phyloP scores from a whole-genome alignment of 2,888 invertebrate genomes.

The Tipula vernalis region DNA sequence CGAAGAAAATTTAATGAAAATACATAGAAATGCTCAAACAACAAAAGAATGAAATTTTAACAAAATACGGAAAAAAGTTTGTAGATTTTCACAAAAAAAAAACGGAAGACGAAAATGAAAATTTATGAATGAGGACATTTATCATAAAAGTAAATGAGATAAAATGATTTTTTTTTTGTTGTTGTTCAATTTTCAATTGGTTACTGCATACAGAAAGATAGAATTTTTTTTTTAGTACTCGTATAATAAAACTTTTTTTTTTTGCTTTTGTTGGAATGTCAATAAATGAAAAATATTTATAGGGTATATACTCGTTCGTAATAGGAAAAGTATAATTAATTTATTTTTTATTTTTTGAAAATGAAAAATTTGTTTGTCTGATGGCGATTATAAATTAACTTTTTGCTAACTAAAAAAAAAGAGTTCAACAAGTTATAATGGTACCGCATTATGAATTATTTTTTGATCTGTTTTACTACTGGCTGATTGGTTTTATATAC shows the following conservation, averaged over 20 bases:
- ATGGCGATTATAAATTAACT: background rate
- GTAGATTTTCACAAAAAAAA: background rate
- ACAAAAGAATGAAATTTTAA: background rate
- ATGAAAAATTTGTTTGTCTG: background rate
- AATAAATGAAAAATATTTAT: background rate
- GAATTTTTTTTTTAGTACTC: background rate
- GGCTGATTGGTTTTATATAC: background rate
- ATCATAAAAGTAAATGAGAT: background rate
- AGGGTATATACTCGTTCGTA: background rate
- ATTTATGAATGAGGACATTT: constrained; percentile 4
- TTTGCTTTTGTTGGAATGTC: background rate
- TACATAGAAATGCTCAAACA: background rate
- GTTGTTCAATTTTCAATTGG: background rate
- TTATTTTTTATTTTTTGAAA: background rate
- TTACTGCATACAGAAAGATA: background rate
- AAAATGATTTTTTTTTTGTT: background rate
- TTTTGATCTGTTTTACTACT: background rate
- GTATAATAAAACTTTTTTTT: background rate
- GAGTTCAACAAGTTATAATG: background rate
- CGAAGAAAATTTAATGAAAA: background rate
- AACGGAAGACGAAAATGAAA: background rate
- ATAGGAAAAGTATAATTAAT: background rate
- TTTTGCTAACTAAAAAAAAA: background rate
- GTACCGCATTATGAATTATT: background rate
- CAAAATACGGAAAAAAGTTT: background rate